phyloP scores from a whole-genome alignment of 1,140 invertebrate genomes.

The Akabosia matsudoensis region DNA sequence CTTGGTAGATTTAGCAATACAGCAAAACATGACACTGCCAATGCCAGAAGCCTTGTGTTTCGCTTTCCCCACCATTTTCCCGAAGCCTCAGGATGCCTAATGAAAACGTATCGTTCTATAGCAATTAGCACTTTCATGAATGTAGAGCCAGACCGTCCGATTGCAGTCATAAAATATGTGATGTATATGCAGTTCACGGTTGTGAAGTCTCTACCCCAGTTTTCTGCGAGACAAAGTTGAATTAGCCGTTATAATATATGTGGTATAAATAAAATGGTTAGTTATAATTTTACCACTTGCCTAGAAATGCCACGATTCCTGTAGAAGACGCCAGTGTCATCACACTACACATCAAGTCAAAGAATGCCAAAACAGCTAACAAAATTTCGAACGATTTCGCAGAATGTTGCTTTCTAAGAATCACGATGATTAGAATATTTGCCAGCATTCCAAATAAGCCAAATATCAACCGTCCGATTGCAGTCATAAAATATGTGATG shows the following conservation, averaged over 20 bases:
- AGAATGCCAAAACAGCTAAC: not conserved
- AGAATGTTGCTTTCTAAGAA: not conserved
- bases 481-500: not conserved
- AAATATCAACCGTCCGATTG: not conserved
- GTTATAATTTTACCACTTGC: not conserved
- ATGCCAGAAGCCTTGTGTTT: not conserved
- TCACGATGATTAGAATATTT: not conserved
- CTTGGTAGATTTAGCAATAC: not conserved
- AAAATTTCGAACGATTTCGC: not conserved
- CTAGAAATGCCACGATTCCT: not conserved
- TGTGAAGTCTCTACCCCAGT: not conserved
- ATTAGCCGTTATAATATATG: too few relatives aligned
- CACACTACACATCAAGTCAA: not conserved
- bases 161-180: not conserved
- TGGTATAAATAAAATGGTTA: not conserved
- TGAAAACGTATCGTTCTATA: constrained; percentile 6
- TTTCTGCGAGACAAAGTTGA: too few relatives aligned
- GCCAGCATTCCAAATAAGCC: not conserved
- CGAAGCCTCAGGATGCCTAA: not conserved
- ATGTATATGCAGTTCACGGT: not conserved
- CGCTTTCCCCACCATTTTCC: not conserved
- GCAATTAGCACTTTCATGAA: not conserved
- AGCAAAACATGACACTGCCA: too few relatives aligned
- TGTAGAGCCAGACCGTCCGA: not conserved
- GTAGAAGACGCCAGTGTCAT: not conserved